Conservation (phyloP, 2,113 vertebrate species). For the Crotalus helleri region DNA sequence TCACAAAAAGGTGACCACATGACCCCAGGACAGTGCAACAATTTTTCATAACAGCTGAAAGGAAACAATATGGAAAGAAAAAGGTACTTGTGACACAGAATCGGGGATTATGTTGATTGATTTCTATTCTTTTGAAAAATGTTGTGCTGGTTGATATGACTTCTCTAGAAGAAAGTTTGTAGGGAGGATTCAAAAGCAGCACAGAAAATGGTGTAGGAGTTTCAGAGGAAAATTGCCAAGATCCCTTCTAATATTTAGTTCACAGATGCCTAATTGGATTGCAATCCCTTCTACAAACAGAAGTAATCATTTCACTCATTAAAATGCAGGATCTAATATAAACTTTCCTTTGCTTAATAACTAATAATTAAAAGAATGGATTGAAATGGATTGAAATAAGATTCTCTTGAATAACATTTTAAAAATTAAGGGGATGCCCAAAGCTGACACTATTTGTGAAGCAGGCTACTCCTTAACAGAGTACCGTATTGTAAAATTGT, state of each 20-base stretch:
- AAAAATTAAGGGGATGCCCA: neutral
- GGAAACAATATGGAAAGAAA: neutral
- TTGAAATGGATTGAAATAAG: neutral
- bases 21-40: neutral
- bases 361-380: fast-evolving
- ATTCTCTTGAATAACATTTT: neutral
- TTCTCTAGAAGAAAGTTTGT: neutral
- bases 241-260: neutral
- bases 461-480: neutral
- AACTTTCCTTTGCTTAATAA: neutral
- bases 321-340: neutral
- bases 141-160: neutral
- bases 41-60: neutral
- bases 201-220: neutral
- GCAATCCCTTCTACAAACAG: neutral
- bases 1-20: no score
- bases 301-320: neutral
- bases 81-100: neutral
- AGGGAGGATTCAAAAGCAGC: neutral
- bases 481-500: neutral
- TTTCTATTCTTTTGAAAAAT: neutral
- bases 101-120: neutral
- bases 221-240: neutral
- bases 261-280: neutral
- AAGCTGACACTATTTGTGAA: neutral